Conservation (phyloP, 1,140 invertebrate genomes). For the Drosophila lacertosa region DNA sequence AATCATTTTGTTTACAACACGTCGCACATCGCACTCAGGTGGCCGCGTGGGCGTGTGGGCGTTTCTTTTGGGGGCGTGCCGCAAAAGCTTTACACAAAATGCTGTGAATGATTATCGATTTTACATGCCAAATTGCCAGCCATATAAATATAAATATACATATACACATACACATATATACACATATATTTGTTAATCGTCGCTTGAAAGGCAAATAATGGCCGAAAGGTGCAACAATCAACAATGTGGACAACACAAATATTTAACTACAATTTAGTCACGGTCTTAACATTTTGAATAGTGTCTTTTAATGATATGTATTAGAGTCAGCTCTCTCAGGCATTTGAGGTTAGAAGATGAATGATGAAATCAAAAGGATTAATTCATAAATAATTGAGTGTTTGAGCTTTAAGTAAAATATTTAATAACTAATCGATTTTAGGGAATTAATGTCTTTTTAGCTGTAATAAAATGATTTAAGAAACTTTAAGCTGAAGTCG, state of each 20-base stretch:
- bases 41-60: slow-evolving; percentile 2
- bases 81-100: slow-evolving; percentile 60
- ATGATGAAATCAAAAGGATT: too few relatives aligned
- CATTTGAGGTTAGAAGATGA: too few relatives aligned
- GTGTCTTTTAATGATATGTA: neutral
- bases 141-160: too few relatives aligned
- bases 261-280: neutral
- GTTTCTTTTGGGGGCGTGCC: slow-evolving; percentile 46
- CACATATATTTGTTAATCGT: slow-evolving; percentile 40
- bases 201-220: slow-evolving; percentile 15
- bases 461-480: too few relatives aligned
- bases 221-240: slow-evolving; percentile 4
- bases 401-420: too few relatives aligned
- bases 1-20: slow-evolving; percentile 82
- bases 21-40: slow-evolving; percentile 49
- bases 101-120: slow-evolving; percentile 80
- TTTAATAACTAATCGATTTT: too few relatives aligned
- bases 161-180: too few relatives aligned
- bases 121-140: slow-evolving; percentile 73
- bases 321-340: too few relatives aligned
- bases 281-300: neutral
- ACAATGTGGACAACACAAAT: neutral
- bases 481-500: too few relatives aligned
- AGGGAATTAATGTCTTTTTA: too few relatives aligned
- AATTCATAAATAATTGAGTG: too few relatives aligned